Conservation (phyloP, 1,140 invertebrate genomes). For the Schmidtea mediterranea region DNA sequence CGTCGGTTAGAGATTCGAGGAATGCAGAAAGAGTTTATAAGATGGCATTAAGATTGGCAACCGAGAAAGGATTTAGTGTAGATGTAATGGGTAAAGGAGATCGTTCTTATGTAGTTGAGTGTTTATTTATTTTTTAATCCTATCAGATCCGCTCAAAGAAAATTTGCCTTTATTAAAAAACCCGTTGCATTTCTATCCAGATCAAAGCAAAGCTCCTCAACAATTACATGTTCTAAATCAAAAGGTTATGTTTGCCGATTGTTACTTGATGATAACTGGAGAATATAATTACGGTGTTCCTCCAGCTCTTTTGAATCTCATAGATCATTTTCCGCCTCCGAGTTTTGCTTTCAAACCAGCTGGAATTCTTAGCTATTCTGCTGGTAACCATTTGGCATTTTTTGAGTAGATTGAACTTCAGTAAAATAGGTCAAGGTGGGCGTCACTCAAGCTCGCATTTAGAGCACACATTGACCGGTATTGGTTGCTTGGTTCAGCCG, state of each 20-base stretch:
- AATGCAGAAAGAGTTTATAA: neutral
- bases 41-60: neutral
- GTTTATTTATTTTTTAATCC: too few relatives aligned
- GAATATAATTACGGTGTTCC: slow-evolving; percentile 30
- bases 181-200: slow-evolving; percentile 21
- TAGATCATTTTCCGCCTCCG: slow-evolving; percentile 27
- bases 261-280: slow-evolving; percentile 24
- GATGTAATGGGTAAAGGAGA: neutral
- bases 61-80: neutral
- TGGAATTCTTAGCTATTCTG: slow-evolving; percentile 27
- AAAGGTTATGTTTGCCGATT: slow-evolving; percentile 23
- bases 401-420: too few relatives aligned
- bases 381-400: too few relatives aligned
- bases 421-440: too few relatives aligned
- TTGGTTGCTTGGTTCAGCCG: too few relatives aligned
- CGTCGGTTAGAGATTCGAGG: neutral
- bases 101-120: slow-evolving; percentile 7
- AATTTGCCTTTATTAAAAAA: slow-evolving; percentile 20
- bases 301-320: slow-evolving; percentile 26
- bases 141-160: slow-evolving; percentile 23
- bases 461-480: too few relatives aligned
- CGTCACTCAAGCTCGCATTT: too few relatives aligned
- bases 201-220: slow-evolving; percentile 17
- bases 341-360: slow-evolving; percentile 25
- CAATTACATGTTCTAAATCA: slow-evolving; percentile 20